Base-by-base conservation (phyloP, 2,888 invertebrate genomes). In the Ypsolopha sequella region DNA sequence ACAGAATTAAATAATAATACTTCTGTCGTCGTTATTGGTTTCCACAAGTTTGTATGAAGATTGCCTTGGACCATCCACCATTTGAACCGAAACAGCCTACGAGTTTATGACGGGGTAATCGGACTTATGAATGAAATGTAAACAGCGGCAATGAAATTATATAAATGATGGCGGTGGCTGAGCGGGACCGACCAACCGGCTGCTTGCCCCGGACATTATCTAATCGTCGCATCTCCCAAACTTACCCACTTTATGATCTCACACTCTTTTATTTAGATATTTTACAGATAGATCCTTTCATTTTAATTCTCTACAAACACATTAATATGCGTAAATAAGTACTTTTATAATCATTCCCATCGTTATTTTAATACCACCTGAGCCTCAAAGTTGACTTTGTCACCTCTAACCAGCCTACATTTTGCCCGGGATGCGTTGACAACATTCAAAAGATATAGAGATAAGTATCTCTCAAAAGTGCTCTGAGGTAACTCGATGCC, bases 301-400 rank as follows among this genome's bases (percentile, higher is more conserved):
- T 24, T 24, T 82, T 81, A 78, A 80, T 81, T 77, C 75, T 74
- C 68, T 70, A 65, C 24, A 63, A 76, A 77, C 73, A 72, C 77
- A 76, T 79, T 80, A 81, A 80, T 80, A 84, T 77, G 76, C 76
- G 76, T 80, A 82, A 78, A 79, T 79, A 81, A 78, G 70, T 77
- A 76, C 71, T 68, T 80, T 81, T 80, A 80, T 80, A n/a, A 79
- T 82, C 76, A 80, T 79, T 76, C 70, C 66, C 73, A 75, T 79
- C 78, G 80, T 82, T 82, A 80, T 72, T 80, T 79, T 79, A 78
- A 80, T 76, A 76, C 60, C 66, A 70, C n/a, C 48, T 72, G 61
- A 66, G 70, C 69, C 72, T 74, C 64, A 66, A 66, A 72, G 69
- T 65, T 64, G 68, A 68, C 73, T 75, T 77, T 71, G 79, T 79